Base-by-base conservation (phyloP, 2,113 vertebrate genomes). In the Rousettus leschenaultii region DNA sequence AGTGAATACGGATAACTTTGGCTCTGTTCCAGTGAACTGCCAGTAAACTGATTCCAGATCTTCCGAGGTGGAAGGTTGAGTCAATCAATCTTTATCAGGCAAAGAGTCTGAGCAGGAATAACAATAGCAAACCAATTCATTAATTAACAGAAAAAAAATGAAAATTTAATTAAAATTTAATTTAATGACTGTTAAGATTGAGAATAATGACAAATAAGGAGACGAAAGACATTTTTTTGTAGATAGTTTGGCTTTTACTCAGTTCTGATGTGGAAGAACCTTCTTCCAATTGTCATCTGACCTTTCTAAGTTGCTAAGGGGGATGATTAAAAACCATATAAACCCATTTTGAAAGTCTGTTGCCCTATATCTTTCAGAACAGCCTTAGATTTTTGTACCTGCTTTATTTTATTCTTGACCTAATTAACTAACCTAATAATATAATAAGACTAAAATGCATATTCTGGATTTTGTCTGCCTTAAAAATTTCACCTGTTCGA, bases 91-190 rank as follows among this genome's bases (percentile, higher is more conserved):
- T 53, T 84, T 70, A 89, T 48, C 51, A 95, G 59, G 28, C 28
- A 75, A 40, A 89, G 53, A 85, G 26, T 86, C 51, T 82, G 28
- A 87, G 53, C 28, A 95, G 65, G 18, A 90, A 85, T 24, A 79
- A 87, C 21, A 94, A 89, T 22, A 90, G 70, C 12, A 70, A 84
- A 28, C 33, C 43, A 66, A 91, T 5, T 9, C 9, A 1, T 26
- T 92, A 77, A 57, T 89, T 91, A 94, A 86, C 15, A 85, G 70
- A 89, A 78, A 94, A 94, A 26, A 63, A 94, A 66, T 26, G 30
- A 61, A 68, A 80, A 75, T 91, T 59, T 59, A 85, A 77, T 71
- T 61, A 63, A 82, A 73, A 86, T 79, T 48, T 86, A 92, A 35
- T 74, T 71, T 78, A 57, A 40, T 61, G 9, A 86, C 38, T 63